Base-by-base conservation (phyloP, 2,113 vertebrate genomes). In the Hippopotamus amphibius region DNA sequence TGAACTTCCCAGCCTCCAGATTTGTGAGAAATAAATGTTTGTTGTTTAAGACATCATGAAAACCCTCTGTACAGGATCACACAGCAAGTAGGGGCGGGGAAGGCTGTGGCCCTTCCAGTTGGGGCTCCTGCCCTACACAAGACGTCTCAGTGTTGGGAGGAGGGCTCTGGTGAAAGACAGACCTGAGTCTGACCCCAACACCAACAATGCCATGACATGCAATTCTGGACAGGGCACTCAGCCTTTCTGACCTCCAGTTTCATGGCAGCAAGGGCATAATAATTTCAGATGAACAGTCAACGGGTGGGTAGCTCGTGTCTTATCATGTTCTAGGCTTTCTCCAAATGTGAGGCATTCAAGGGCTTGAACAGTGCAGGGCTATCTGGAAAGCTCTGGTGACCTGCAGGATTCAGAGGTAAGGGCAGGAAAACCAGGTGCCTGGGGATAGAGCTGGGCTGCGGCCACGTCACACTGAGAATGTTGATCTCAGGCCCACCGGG, bases 231-330 rank as follows among this genome's bases (percentile, higher is more conserved):
- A 50, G n/a, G 61, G 12, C 14, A 0, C 24, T 43, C 57, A 3
- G 4, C 14, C 10, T 41, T 43, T 33, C 30, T 2, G 48, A 53
- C 63, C 48, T 81, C 81, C 65, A 19, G n/a, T 28, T 50, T 79
- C 74, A 13, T 2, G 0, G 0, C 15, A 33, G 55, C 55, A 12
- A 13, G 19, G 9, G 8, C 16, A 22, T 11, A 1, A 19, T 7
- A 12, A 24, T 33, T 89, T 43, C 15, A 41, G 41, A 16, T 21
- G 57, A 57, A 37, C 43, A 3, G 15, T 6, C 30, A 59, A 3
- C 14, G 1, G 1, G 41, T 41, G n/a, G 33, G 53, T 57, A 48
- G 21, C 79, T 76, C 33, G 6, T 5, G 3, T 69, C 48, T 22
- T 4, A 8, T 12, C 33, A 13, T 12, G 43, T 87, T 74, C 90